Conservation (phyloP, 2,797 vertebrate genomes). For the Coregonus sp. region DNA sequence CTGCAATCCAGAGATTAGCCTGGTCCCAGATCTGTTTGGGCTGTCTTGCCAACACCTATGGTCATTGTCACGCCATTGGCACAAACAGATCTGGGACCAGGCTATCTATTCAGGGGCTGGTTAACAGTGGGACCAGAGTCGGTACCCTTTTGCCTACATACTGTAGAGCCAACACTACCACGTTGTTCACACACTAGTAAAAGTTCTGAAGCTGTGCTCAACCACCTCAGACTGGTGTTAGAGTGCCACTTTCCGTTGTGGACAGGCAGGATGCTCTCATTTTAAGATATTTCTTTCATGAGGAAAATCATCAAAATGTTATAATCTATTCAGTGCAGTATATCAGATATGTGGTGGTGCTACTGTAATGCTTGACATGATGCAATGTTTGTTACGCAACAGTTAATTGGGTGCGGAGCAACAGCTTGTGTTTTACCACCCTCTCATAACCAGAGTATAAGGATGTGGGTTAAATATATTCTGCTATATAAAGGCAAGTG, state of each 20-base stretch:
- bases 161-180: neutral
- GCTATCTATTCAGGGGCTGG: neutral
- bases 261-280: neutral
- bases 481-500: constrained; percentile 4
- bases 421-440: neutral
- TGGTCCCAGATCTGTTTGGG: neutral
- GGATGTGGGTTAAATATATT: constrained; percentile 8
- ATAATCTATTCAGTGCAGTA: neutral
- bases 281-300: neutral
- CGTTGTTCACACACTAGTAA: neutral
- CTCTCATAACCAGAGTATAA: no score
- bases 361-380: neutral
- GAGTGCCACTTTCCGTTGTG: neutral
- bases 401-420: neutral
- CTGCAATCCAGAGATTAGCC: neutral
- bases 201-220: neutral
- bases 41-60: neutral
- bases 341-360: neutral
- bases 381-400: neutral
- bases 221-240: neutral
- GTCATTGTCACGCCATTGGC: neutral
- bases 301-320: neutral
- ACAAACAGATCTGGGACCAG: neutral
- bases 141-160: neutral
- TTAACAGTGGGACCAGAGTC: neutral